A percentile compares a stretch with the other conserved stretches of the same genome.
These are phyloP conservation scores for Drosophila picticornis DNA, from an alignment of 2,888 invertebrate species.

Conservation along the genomic window DNA sequence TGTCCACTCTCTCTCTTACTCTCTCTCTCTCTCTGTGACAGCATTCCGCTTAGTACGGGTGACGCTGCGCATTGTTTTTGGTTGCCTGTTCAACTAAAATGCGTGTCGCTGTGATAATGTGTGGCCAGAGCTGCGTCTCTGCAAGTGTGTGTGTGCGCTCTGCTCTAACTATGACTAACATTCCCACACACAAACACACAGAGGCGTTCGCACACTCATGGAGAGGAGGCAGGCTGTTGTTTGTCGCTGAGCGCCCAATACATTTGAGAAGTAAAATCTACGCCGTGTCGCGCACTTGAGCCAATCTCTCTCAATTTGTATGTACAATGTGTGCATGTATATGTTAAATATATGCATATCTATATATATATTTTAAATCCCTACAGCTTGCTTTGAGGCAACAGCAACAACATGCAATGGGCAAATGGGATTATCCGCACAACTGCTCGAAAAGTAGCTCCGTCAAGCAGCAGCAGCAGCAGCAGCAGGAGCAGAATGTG, in stretches of 20 bases:
- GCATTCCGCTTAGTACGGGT: constrained; percentile 56
- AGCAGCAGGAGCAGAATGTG: constrained; percentile 11
- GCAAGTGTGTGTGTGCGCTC: constrained; percentile 14
- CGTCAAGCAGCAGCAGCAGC: constrained; percentile 6
- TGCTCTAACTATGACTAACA: constrained; percentile 43
- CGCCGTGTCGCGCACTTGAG: constrained; percentile 77
- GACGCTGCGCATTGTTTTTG: constrained; percentile 70
- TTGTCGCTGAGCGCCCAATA: constrained; percentile 75
- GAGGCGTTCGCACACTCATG: neutral
- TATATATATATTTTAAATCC: constrained; percentile 36
- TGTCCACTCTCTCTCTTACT: neutral
- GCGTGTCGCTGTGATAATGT: constrained; percentile 81
- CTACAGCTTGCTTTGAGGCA: constrained; percentile 18
- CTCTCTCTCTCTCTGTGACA: neutral
- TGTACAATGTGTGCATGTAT: constrained; percentile 23
- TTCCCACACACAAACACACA: constrained; percentile 21
- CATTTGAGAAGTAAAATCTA: constrained; percentile 84
- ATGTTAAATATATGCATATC: constrained; percentile 12
- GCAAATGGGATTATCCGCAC: constrained; percentile 56
- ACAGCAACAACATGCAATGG: constrained; percentile 15
- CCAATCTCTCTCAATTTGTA: constrained; percentile 61
- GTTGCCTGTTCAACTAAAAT: constrained; percentile 79
- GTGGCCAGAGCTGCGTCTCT: constrained; percentile 35
- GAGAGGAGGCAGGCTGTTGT: constrained; percentile 2
- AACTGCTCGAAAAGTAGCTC: constrained; percentile 38